Evolutionary conservation across 2,888 invertebrate genomes (phyloP).

Genomic region (Thalpophila matura): DNA sequence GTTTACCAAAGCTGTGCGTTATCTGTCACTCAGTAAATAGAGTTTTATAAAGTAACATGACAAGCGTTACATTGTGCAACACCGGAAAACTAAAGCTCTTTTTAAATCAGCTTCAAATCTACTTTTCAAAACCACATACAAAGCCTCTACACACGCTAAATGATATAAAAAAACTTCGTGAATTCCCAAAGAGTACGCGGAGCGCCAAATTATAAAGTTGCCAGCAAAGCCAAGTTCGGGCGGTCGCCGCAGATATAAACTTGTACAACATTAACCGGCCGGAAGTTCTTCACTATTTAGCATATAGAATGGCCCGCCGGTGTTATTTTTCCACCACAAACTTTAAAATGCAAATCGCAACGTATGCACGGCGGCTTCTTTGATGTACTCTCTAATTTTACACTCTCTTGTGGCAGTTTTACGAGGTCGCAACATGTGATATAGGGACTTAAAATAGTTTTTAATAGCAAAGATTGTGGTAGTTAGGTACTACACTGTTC

Average conservation of each 20-base stretch:
- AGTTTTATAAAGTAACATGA: too few species aligned
- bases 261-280: constrained; percentile 70
- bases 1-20: too few species aligned
- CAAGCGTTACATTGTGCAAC: not conserved
- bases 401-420: constrained; percentile 43
- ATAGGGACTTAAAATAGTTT: constrained; percentile 22
- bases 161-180: constrained; percentile 34
- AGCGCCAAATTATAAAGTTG: constrained; percentile 57
- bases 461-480: constrained; percentile 20
- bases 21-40: too few species aligned
- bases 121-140: constrained; percentile 28
- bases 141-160: constrained; percentile 11
- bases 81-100: not conserved
- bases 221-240: constrained; percentile 52
- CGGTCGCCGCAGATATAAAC: constrained; percentile 68
- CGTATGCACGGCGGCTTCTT: constrained; percentile 70
- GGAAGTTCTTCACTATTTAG: constrained; percentile 75
- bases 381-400: constrained; percentile 67
- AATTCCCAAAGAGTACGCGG: constrained; percentile 41
- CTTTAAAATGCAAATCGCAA: constrained; percentile 80
- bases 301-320: constrained; percentile 76
- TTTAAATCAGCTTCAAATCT: constrained; percentile 18
- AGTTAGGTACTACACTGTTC: not conserved
- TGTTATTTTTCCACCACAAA: constrained; percentile 77
- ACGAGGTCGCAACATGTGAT: constrained; percentile 45